A percentile compares a stretch with the other conserved stretches of the same genome.
These are phyloP conservation scores for Acrossocheilus wenchowensis DNA, from an alignment of 2,797 vertebrate species.

Conservation along the genomic window DNA sequence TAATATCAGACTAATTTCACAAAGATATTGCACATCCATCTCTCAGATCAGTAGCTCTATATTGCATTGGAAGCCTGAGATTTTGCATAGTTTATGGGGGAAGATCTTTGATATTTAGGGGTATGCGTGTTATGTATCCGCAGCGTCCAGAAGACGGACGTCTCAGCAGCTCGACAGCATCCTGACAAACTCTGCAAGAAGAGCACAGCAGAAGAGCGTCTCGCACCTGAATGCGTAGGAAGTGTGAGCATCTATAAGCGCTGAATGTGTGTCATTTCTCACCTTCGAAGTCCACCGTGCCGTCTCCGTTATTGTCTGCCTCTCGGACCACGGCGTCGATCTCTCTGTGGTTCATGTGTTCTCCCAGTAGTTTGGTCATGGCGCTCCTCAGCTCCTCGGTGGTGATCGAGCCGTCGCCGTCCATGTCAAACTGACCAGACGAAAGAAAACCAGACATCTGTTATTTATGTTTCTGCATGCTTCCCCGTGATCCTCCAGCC, in stretches of 20 bases:
- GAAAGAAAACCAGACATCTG: background rate
- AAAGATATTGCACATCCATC: background rate
- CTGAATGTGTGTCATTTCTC: constrained; percentile 34
- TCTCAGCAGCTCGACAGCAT: constrained; percentile 81
- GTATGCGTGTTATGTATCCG: background rate
- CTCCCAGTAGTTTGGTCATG: constrained; percentile 94
- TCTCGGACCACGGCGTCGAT: constrained; percentile 93
- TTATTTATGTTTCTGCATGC: background rate
- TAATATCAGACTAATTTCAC: background rate
- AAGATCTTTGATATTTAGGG: background rate
- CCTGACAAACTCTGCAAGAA: constrained; percentile 78
- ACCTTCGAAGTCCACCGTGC: constrained; percentile 98
- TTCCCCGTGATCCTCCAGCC: background rate
- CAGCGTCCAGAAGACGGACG: constrained; percentile 15
- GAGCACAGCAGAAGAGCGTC: constrained; percentile 20
- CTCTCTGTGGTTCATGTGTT: constrained; percentile 89
- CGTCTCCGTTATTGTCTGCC: constrained; percentile 94
- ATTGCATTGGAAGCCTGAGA: constrained; percentile 12
- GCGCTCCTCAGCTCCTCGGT: constrained; percentile 90
- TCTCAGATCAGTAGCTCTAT: background rate
- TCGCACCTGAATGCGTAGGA: background rate
- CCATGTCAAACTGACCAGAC: constrained; percentile 88
- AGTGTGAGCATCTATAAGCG: background rate
- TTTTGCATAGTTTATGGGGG: constrained; percentile 2
- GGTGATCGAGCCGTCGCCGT: constrained; percentile 96